phyloP scores from a whole-genome alignment of 2,888 invertebrate species.

The Polymixis flavicincta region DNA sequence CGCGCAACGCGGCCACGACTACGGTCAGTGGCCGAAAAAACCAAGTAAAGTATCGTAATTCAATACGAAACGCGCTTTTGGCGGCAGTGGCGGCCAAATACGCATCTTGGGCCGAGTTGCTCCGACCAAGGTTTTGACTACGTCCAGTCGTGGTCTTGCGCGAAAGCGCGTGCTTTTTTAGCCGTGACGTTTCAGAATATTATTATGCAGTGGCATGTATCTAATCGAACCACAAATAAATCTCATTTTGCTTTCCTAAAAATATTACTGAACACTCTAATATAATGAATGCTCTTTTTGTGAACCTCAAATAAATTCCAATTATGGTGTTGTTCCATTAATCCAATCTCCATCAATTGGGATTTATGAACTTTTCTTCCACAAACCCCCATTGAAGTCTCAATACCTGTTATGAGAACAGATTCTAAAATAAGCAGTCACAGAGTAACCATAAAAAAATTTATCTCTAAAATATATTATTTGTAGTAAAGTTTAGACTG shows the following conservation, averaged over 20 bases:
- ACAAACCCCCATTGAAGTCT: too few relatives aligned
- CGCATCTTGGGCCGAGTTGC: not conserved
- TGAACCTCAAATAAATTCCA: not conserved
- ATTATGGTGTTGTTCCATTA: not conserved
- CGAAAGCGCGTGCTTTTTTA: not conserved
- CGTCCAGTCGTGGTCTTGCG: too few relatives aligned
- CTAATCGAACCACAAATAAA: not conserved
- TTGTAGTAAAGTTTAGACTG: not conserved
- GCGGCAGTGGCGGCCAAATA: not conserved
- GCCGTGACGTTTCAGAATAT: not conserved
- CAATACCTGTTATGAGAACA: not conserved
- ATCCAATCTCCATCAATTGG: too few relatives aligned
- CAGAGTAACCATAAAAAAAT: not conserved
- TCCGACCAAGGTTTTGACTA: not conserved
- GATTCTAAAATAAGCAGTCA: not conserved
- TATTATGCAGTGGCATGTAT: constrained; percentile 4
- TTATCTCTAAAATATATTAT: not conserved
- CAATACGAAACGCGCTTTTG: not conserved
- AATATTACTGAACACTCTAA: not conserved
- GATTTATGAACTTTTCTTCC: too few relatives aligned
- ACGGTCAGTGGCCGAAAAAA: not conserved
- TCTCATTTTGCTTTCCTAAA: not conserved
- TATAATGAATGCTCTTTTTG: not conserved
- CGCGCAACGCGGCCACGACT: not conserved
- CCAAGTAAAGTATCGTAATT: not conserved